Percentiles rank a stretch among this genome's conserved stretches.
phyloP scores from a whole-genome alignment of 1,140 invertebrate genomes.

The Procambarus virginalis region DNA sequence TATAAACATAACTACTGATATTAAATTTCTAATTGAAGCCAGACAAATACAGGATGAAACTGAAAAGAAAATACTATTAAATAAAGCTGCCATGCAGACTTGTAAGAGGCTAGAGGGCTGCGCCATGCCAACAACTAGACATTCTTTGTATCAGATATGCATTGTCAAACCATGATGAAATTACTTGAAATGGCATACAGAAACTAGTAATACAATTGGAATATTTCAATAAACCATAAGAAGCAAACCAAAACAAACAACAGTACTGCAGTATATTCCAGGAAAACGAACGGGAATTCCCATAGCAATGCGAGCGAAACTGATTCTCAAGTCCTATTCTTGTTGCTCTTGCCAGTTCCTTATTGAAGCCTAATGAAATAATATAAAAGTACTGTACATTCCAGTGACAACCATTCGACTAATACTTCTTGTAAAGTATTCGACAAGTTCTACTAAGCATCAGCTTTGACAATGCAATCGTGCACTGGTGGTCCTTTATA shows the following conservation, averaged over 20 bases:
- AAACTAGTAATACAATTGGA: conserved; percentile 3
- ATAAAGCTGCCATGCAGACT: conserved; percentile 48
- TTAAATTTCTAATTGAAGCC: conserved; percentile 33
- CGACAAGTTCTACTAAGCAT: conserved; percentile 6
- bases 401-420: not conserved
- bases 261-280: conserved; percentile 1
- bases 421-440: not conserved
- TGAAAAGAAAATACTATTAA: conserved; percentile 21
- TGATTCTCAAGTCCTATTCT: not conserved
- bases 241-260: conserved; percentile 7
- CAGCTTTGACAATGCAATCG: conserved; percentile 66
- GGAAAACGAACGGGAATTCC: not conserved
- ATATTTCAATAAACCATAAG: conserved; percentile 4
- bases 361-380: not conserved
- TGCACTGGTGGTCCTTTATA: conserved; percentile 69
- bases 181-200: conserved; percentile 19
- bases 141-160: conserved; percentile 44
- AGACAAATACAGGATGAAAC: conserved; percentile 24
- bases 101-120: conserved; percentile 14
- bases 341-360: not conserved
- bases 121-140: conserved; percentile 52
- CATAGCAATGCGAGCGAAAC: not conserved
- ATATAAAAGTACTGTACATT: not conserved
- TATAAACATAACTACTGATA: not conserved
- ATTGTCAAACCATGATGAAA: conserved; percentile 63